Conservation (phyloP, 2,797 vertebrate genomes). For the Euphonia xanthogaster region DNA sequence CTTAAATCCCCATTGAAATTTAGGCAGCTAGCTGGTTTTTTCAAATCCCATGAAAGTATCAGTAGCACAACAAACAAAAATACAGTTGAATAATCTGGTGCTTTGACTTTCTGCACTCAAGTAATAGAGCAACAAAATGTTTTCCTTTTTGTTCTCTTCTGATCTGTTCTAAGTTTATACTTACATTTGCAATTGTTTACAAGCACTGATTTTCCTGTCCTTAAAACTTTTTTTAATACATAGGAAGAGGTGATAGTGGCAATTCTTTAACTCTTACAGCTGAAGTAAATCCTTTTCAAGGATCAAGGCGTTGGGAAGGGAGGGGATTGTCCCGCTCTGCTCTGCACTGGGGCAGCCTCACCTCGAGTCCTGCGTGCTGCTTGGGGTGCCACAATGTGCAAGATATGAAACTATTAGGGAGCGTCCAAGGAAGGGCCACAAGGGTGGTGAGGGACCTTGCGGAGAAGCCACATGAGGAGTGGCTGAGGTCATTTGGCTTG, state of each 20-base stretch:
- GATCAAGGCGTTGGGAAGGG: background rate
- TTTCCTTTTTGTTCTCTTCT: background rate
- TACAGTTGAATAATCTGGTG: background rate
- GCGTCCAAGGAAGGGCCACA: background rate
- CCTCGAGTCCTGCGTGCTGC: background rate
- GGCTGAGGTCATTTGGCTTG: background rate
- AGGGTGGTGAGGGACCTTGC: background rate
- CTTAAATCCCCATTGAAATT: background rate
- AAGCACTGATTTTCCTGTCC: background rate
- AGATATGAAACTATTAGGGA: background rate
- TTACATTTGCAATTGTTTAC: background rate
- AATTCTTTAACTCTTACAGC: background rate
- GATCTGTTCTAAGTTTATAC: background rate
- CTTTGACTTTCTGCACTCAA: background rate
- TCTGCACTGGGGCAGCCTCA: background rate
- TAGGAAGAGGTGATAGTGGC: background rate
- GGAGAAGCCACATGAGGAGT: fast-evolving
- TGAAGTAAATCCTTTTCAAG: background rate
- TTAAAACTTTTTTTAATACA: background rate
- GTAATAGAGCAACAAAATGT: background rate
- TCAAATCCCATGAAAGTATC: background rate
- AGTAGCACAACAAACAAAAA: background rate
- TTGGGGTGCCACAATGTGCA: background rate
- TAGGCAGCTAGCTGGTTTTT: background rate
- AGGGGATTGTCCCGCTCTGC: background rate